Base-by-base conservation (phyloP, 2,113 vertebrate genomes). In the Seriola quinqueradiata region DNA sequence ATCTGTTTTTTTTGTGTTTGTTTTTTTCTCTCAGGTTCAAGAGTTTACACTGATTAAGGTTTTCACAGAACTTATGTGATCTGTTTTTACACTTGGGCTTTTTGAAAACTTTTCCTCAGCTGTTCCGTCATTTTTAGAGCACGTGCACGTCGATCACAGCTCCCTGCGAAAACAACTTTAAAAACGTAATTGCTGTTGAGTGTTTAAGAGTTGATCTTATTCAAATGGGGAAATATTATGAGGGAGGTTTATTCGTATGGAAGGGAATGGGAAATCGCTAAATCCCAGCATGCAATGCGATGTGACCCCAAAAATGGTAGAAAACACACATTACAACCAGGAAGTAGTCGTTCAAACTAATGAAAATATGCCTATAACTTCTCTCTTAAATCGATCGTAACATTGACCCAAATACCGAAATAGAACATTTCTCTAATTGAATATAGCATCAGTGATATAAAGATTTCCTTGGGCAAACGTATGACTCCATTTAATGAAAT, bases 21-120 rank as follows among this genome's bases (percentile, higher is more conserved):
- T 28, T 28, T 5, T 6, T 19, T 6, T 0, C 59, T 73, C 36
- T 64, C 14, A 4, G 59, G 87, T 78, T 85, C 28, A 77, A 52
- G 40, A 86, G 76, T 87, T 87, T 75, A 82, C 4, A 28, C 38
- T 0, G 14, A 40, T 75, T 57, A 79, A 76, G 61, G 70, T 74
- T 79, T 48, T 25, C 19, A 4, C 6, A 61, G 64, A 75, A 76
- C 25, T 58, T 64, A 8, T 7, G 66, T 82, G 32, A 90, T 84
- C 65, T 77, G 57, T 83, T 86, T 85, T 79, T 67, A 78, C 84
- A 77, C 52, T 10, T 19, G 1, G 66, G 25, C 14, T 42, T 23
- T 1, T 2, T 70, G 54, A 17, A 72, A 82, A 73, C 17, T 58
- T 81, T 61, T 44, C 46, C 70, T 65, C 67, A 70, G 14, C 21